Percentiles rank a stretch among this genome's conserved stretches.
Conservation (phyloP, 1,140 invertebrate genomes). For the Lucilia cuprina region DNA sequence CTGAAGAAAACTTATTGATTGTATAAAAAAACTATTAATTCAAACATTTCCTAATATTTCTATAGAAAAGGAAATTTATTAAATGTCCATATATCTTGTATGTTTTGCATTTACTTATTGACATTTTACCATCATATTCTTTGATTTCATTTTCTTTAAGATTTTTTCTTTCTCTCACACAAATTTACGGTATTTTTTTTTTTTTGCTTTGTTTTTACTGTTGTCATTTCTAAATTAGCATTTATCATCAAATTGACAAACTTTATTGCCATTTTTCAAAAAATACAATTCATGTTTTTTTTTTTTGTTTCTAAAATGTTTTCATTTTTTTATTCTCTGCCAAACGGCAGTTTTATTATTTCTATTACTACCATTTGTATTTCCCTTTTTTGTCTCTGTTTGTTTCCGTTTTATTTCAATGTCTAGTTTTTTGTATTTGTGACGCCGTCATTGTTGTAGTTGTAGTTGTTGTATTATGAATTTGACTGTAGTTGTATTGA, state of each 20-base stretch:
- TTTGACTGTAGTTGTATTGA: slow-evolving; percentile 10
- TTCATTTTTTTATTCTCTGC: too few relatives aligned
- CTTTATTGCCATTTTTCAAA: slow-evolving; percentile 25
- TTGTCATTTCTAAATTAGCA: slow-evolving; percentile 32
- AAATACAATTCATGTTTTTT: background rate
- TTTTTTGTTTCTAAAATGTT: background rate
- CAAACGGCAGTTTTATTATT: background rate
- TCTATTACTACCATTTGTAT: background rate
- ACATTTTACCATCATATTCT: slow-evolving; percentile 29
- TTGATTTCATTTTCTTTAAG: background rate
- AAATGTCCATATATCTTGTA: background rate
- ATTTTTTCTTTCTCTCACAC: background rate
- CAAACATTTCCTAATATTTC: too few relatives aligned
- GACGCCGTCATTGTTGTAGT: too few relatives aligned
- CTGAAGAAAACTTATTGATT: too few relatives aligned
- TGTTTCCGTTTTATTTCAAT: background rate
- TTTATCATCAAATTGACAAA: slow-evolving; percentile 34
- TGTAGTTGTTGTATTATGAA: background rate
- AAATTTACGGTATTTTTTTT: background rate
- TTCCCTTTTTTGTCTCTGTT: slow-evolving; percentile 6
- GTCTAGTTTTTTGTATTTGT: background rate
- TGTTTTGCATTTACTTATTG: background rate
- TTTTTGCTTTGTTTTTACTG: background rate
- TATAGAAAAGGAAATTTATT: too few relatives aligned
- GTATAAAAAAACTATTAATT: too few relatives aligned